These are phyloP conservation scores for Perca schrenkii DNA, from an alignment of 2,113 vertebrate genomes.

Conservation along the genomic window DNA sequence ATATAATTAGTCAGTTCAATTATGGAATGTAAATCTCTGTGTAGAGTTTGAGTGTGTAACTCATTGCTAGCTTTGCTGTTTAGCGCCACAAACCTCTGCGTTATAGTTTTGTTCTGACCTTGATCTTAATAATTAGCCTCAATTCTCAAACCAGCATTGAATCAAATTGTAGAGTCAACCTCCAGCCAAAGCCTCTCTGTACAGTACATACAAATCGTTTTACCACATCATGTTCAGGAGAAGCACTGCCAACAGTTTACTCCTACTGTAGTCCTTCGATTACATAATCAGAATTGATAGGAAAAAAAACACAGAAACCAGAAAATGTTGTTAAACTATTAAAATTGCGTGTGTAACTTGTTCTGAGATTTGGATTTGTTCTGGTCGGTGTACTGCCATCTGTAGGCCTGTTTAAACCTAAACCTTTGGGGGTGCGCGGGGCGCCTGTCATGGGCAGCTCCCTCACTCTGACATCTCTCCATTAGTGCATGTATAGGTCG, in stretches of 20 bases:
- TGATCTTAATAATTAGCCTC: slow-evolving; percentile 49
- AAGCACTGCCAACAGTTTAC: background rate
- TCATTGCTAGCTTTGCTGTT: slow-evolving; percentile 11
- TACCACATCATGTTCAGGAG: slow-evolving; percentile 47
- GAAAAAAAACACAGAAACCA: background rate
- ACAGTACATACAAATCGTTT: slow-evolving; percentile 44
- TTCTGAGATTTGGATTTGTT: background rate
- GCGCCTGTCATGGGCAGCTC: too few species aligned
- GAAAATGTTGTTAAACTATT: slow-evolving; percentile 5
- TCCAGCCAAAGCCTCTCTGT: slow-evolving; percentile 32
- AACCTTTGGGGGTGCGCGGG: too few species aligned
- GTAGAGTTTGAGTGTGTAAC: background rate
- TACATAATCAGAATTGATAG: slow-evolving; percentile 49
- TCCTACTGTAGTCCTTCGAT: slow-evolving; percentile 24
- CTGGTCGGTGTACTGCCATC: background rate
- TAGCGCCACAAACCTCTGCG: background rate
- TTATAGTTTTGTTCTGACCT: background rate
- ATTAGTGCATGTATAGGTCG: too few species aligned
- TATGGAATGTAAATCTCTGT: background rate
- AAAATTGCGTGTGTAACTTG: background rate
- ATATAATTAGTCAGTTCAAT: background rate
- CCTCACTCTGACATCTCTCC: too few species aligned
- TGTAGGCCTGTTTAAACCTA: background rate
- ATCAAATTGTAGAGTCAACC: slow-evolving; percentile 27
- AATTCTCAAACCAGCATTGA: slow-evolving; percentile 48